phyloP scores from a whole-genome alignment of 2,113 vertebrate genomes.

The Axis porcinus region DNA sequence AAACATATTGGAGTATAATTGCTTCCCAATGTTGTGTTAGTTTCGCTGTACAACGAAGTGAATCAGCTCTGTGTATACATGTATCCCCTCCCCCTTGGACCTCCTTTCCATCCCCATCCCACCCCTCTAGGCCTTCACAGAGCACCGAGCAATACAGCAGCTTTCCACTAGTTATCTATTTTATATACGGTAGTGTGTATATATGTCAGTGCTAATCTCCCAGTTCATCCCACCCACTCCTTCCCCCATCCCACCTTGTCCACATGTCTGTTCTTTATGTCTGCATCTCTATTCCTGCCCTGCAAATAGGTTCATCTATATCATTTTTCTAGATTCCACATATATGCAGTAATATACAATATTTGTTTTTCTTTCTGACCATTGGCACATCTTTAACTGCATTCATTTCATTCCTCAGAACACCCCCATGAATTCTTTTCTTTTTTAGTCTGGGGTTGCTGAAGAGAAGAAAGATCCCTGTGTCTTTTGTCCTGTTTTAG shows the following conservation, averaged over 20 bases:
- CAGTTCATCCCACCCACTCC: neutral
- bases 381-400: neutral
- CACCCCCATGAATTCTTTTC: neutral
- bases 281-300: neutral
- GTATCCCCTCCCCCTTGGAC: neutral
- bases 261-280: neutral
- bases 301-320: neutral
- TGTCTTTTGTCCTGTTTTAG: neutral
- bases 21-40: neutral
- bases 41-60: neutral
- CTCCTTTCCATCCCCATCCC: neutral
- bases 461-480: neutral
- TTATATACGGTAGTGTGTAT: neutral
- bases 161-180: neutral
- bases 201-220: neutral
- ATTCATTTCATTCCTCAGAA: too few species aligned
- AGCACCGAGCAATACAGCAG: neutral
- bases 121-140: neutral
- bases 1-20: neutral
- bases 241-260: neutral
- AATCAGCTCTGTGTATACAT: neutral
- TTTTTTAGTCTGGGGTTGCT: neutral
- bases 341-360: neutral
- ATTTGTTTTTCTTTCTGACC: neutral
- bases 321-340: neutral